These are phyloP conservation scores for Cantharis rufa DNA, from an alignment of 2,888 invertebrate genomes.

Conservation along the genomic window DNA sequence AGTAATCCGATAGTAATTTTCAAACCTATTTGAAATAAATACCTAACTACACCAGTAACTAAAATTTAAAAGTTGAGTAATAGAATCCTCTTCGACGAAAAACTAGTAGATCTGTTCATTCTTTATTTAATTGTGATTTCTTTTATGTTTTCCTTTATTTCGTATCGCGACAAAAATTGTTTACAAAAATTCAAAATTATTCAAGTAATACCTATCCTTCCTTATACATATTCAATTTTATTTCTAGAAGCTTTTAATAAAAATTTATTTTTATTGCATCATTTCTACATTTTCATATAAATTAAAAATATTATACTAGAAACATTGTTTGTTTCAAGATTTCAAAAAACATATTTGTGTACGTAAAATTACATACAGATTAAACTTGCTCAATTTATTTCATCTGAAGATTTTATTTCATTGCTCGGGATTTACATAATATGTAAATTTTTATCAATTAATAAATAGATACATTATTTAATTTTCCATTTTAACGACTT, in stretches of 20 bases:
- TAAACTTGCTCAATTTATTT: background rate
- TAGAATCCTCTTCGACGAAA: no score
- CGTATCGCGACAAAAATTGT: background rate
- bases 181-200: background rate
- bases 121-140: no score
- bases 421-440: background rate
- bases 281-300: background rate
- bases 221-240: background rate
- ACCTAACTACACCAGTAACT: background rate
- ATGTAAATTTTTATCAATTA: background rate
- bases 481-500: background rate
- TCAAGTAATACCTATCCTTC: background rate
- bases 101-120: background rate
- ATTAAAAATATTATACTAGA: background rate
- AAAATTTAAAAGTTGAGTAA: background rate
- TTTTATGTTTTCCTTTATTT: background rate
- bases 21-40: background rate
- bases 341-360: background rate
- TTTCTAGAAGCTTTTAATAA: background rate
- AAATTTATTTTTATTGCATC: background rate
- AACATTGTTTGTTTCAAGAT: background rate
- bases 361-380: background rate
- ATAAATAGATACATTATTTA: background rate
- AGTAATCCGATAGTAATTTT: background rate
- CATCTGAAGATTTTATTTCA: background rate